These are phyloP conservation scores for Prunella strophiata DNA, from an alignment of 2,797 vertebrate genomes.

Conservation along the genomic window DNA sequence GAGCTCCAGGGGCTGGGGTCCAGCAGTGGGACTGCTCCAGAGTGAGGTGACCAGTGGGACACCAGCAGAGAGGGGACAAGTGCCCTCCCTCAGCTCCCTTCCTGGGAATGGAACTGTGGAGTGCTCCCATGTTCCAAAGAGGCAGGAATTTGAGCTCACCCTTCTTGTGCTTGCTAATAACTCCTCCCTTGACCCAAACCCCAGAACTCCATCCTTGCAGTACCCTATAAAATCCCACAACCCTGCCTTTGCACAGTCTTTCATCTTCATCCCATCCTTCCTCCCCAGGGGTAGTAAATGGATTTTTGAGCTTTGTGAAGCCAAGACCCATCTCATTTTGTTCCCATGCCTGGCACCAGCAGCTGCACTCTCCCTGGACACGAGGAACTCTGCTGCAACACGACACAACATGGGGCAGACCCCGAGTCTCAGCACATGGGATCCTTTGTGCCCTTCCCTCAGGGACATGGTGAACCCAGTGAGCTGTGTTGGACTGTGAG, in stretches of 20 bases:
- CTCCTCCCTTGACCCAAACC: not conserved
- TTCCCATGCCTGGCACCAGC: no score
- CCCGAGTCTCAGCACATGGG: accelerated
- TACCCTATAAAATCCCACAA: not conserved
- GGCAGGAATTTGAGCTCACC: not conserved
- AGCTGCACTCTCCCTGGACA: not conserved
- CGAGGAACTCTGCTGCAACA: not conserved
- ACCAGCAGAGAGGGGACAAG: not conserved
- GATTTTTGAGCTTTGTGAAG: not conserved
- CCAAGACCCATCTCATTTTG: not conserved
- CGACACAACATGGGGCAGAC: not conserved
- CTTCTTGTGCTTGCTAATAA: not conserved
- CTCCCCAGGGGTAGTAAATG: not conserved
- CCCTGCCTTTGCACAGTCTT: not conserved
- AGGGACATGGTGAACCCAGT: not conserved
- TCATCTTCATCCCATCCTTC: not conserved
- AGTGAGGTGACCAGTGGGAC: accelerated
- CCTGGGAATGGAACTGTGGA: not conserved
- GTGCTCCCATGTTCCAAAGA: not conserved
- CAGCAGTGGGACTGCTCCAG: not conserved
- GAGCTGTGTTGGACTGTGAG: accelerated
- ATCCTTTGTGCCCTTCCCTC: not conserved
- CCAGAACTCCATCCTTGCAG: not conserved
- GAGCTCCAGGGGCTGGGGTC: not conserved
- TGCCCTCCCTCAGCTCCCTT: accelerated